Evolutionary conservation across 2,113 vertebrate genomes (phyloP), one percentile per base, ranked within the genome.

Genomic region (Ramphastos sulfuratus): DNA sequence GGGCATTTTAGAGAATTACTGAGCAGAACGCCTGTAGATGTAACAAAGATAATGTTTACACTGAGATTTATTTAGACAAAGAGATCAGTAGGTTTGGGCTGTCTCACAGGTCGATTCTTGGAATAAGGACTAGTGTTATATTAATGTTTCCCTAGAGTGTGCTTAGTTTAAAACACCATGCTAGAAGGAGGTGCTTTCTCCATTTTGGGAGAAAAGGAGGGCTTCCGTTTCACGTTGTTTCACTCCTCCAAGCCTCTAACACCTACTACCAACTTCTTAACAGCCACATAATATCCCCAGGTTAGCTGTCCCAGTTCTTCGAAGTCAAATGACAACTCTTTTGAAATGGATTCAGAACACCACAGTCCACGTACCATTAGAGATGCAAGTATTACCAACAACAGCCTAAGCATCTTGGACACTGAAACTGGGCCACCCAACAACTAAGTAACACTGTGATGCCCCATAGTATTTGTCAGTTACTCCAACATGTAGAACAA

Each of bases 1-100:
- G 60, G 89, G 90, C 94, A 95, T 96, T 91, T 97, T 96, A 95
- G 97, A 96, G 75, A 94, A 97, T 92, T 70, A 35, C 59, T 72
- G 88, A 96, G 94, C 33, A 93, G 72, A 96, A 85, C 54, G 80
- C 82, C 78, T 94, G 33, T 58, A 94, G 79, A 85, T 77, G 75
- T 85, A 92, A 77, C 65, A 92, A 93, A 58, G 54, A 93, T 96
- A 94, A 95, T 3, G n/a, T 81, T 78, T 93, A 96, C 95, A 87
- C 89, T 95, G 83, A 85, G 88, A 92, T 92, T 89, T 96, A 96
- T 95, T 97, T 90, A 92, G 59, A 94, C 52, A 91, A 91, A 96
- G 75, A 90, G 85, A 65, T 39, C 19, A 35, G 19, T 50, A 81
- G 67, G 94, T 94, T 8, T 81, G 74, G 87, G n/a, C 52, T 87